These are phyloP conservation scores for Hetaerina titia DNA, from an alignment of 2,888 invertebrate species.

Conservation along the genomic window DNA sequence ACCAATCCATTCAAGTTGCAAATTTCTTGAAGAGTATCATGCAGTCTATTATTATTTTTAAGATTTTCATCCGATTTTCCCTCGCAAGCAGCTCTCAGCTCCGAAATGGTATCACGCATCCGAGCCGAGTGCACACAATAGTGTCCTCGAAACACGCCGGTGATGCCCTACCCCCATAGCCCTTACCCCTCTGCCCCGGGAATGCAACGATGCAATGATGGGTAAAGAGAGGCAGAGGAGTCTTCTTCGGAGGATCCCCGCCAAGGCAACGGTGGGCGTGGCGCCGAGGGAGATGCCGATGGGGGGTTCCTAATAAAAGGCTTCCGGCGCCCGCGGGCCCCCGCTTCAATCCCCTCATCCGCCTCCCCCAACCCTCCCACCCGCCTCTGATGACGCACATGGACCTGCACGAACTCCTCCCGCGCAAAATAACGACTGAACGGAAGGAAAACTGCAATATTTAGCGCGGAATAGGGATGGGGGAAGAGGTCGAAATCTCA, in stretches of 20 bases:
- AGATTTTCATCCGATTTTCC: not conserved
- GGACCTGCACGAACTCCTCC: not conserved
- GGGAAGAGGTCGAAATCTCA: not conserved
- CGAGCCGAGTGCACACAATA: not conserved
- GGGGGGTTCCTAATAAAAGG: not conserved
- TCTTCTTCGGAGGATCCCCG: not conserved
- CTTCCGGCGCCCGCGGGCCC: not conserved
- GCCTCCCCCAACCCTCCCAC: not conserved
- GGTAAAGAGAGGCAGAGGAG: not conserved
- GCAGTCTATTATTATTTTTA: not conserved
- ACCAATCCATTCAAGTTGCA: too few relatives aligned
- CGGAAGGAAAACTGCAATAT: not conserved
- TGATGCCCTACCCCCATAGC: too few relatives aligned
- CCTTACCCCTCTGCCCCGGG: not conserved
- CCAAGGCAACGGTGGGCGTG: too few relatives aligned
- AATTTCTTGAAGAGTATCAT: not conserved
- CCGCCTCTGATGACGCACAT: not conserved
- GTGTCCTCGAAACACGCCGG: too few relatives aligned
- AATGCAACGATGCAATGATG: not conserved
- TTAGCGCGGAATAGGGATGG: not conserved
- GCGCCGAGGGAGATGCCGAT: not conserved
- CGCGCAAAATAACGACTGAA: not conserved
- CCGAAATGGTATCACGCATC: not conserved
- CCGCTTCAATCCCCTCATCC: too few relatives aligned
- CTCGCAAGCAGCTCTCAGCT: not conserved